A percentile compares a stretch with the other conserved stretches of the same genome.
These are phyloP conservation scores for Himalopsyche anomala DNA, from an alignment of 2,888 invertebrate genomes.

Conservation along the genomic window DNA sequence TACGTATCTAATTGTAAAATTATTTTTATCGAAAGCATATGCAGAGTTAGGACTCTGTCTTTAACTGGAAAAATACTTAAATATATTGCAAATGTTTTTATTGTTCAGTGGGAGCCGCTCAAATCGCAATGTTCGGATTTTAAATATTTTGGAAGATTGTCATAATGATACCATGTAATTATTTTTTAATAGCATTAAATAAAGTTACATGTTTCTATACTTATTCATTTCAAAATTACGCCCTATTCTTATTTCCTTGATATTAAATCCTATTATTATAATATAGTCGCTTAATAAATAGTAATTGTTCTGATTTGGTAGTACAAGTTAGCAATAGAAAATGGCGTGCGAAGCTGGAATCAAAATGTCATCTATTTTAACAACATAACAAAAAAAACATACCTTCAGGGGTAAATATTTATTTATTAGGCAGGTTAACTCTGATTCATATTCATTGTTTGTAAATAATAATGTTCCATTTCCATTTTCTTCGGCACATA, in stretches of 20 bases:
- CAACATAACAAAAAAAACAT: conserved; percentile 67
- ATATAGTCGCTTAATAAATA: conserved; percentile 43
- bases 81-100: conserved; percentile 87
- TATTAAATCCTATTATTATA: neutral
- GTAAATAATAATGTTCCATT: conserved; percentile 82
- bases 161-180: conserved; percentile 70
- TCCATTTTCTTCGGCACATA: conserved; percentile 85
- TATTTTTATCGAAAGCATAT: conserved; percentile 96
- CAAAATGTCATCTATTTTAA: conserved; percentile 69
- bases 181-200: neutral
- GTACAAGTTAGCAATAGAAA: conserved; percentile 62
- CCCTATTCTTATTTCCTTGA: neutral
- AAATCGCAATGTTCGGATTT: conserved; percentile 81
- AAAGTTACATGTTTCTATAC: neutral
- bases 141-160: conserved; percentile 86
- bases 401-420: conserved; percentile 86
- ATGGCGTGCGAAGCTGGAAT: conserved; percentile 65
- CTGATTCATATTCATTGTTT: conserved; percentile 77
- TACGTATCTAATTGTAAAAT: conserved; percentile 84
- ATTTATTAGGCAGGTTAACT: conserved; percentile 82
- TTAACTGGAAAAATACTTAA: conserved; percentile 92
- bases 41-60: conserved; percentile 92
- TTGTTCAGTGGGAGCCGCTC: conserved; percentile 95
- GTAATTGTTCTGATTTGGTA: conserved; percentile 66
- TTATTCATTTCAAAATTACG: conserved; percentile 52